Conservation (phyloP, 2,797 vertebrate species). For the Oreochromis mossambicus region DNA sequence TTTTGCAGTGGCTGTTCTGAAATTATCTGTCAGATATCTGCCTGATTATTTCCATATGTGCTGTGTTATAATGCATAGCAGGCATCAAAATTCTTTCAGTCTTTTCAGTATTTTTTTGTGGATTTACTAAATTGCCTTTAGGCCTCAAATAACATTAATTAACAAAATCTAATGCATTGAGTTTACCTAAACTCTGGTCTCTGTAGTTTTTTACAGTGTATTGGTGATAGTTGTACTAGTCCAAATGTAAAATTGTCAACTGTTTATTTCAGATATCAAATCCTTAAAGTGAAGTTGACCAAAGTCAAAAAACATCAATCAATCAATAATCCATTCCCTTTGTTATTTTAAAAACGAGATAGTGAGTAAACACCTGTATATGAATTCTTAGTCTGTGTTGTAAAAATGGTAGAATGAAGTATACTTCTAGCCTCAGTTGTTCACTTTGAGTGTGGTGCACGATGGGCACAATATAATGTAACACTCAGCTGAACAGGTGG, state of each 20-base stretch:
- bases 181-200: neutral
- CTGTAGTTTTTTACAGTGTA: neutral
- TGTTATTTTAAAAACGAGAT: neutral
- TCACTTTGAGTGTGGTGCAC: neutral
- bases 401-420: neutral
- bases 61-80: neutral
- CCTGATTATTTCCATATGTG: neutral
- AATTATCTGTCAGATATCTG: neutral
- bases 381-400: neutral
- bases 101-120: neutral
- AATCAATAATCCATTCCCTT: neutral
- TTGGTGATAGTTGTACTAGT: fast-evolving
- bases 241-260: neutral
- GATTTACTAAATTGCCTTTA: neutral
- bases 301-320: neutral
- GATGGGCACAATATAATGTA: neutral
- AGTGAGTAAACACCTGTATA: neutral
- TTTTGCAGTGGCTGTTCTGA: neutral
- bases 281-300: fast-evolving
- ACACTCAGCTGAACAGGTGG: neutral
- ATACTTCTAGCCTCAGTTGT: neutral
- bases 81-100: neutral
- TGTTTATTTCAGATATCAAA: neutral
- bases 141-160: neutral
- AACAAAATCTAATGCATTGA: fast-evolving